phyloP scores from a whole-genome alignment of 92 coral and sea anemone species.

The Umimayanthus kanabou region DNA sequence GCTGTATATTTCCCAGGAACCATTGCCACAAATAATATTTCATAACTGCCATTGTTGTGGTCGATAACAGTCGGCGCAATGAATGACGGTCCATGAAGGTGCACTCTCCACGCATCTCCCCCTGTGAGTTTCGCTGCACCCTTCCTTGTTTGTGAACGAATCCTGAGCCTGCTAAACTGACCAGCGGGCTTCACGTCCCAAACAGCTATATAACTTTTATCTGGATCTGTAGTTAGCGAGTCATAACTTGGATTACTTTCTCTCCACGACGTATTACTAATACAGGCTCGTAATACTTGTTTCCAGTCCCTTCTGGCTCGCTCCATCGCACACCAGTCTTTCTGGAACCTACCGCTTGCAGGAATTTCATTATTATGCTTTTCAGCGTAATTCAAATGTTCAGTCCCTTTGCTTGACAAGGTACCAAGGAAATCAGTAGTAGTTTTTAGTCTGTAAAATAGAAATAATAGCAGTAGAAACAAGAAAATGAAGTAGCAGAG shows the following conservation, averaged over 20 bases:
- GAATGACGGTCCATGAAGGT: constrained; percentile 67
- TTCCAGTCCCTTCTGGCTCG: constrained; percentile 75
- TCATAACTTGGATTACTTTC: constrained; percentile 37
- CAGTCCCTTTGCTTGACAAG: neutral
- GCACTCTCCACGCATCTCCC: constrained; percentile 87
- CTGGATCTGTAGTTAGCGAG: constrained; percentile 56
- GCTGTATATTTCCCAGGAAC: constrained; percentile 67
- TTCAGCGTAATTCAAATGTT: neutral
- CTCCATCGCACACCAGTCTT: constrained; percentile 81
- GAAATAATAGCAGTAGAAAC: neutral
- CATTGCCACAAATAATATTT: constrained; percentile 75
- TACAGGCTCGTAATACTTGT: constrained; percentile 69
- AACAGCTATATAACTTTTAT: constrained; percentile 63
- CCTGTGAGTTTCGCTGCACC: constrained; percentile 61
- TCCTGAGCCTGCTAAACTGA: constrained; percentile 73
- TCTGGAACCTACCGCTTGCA: constrained; percentile 18
- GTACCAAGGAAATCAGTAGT: neutral
- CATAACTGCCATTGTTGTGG: constrained; percentile 78
- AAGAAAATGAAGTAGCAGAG: neutral
- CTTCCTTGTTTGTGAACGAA: constrained; percentile 71
- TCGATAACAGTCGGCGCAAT: constrained; percentile 72
- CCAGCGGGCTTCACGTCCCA: constrained; percentile 82
- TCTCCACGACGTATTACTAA: constrained; percentile 58
- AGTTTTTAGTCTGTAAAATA: constrained; percentile 20
- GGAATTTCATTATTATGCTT: neutral